These are phyloP conservation scores for Nymphalis io DNA, from an alignment of 1,140 invertebrate species.

Conservation along the genomic window DNA sequence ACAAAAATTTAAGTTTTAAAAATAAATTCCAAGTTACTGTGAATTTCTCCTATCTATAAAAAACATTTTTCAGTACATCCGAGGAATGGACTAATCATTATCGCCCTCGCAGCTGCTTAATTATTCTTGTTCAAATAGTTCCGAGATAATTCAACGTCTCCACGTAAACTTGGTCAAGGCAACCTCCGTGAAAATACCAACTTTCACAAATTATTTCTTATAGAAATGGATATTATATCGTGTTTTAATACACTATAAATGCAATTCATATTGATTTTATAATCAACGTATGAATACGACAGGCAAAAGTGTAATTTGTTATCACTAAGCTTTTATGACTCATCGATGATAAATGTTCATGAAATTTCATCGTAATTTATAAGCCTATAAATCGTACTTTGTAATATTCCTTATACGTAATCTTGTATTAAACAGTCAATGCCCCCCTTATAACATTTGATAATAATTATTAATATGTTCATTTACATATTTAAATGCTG, in stretches of 20 bases:
- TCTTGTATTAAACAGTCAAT: neutral
- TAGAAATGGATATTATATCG: constrained; percentile 6
- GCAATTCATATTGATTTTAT: constrained; percentile 8
- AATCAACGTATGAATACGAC: constrained; percentile 1
- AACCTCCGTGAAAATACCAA: constrained; percentile 26
- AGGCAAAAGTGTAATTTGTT: neutral
- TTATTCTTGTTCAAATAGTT: constrained; percentile 31
- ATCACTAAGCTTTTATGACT: neutral
- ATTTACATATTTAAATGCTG: constrained; percentile 34
- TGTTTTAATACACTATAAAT: neutral
- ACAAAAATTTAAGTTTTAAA: no score
- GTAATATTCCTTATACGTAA: neutral
- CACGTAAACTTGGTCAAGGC: constrained; percentile 26
- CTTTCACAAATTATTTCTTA: constrained; percentile 14
- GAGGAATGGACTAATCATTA: neutral
- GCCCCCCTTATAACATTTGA: neutral
- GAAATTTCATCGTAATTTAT: neutral
- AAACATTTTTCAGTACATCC: no score
- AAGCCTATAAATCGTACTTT: constrained; percentile 7
- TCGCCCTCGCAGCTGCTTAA: constrained; percentile 18
- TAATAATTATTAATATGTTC: constrained; percentile 27
- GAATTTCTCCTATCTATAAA: no score
- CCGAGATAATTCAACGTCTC: constrained; percentile 26
- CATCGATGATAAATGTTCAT: neutral
- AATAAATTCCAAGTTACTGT: no score